These are phyloP conservation scores for Chroicocephalus ridibundus DNA, from an alignment of 2,113 vertebrate genomes.

Conservation along the genomic window DNA sequence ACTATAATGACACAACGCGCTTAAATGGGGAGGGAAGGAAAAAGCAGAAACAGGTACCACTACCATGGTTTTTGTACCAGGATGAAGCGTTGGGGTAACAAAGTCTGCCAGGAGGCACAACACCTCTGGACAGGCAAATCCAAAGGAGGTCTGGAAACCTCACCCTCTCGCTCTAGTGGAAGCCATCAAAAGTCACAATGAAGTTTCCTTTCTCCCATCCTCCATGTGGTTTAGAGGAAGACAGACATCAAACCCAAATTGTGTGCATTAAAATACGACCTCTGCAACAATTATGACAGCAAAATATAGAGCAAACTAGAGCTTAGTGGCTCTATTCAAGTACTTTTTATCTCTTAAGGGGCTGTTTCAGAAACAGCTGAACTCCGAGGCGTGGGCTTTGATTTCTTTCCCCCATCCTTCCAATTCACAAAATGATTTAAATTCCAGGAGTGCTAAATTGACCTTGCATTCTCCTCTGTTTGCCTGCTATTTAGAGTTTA, in stretches of 20 bases:
- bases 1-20: not conserved
- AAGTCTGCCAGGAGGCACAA: not conserved
- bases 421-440: constrained; percentile 9
- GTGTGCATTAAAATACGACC: not conserved
- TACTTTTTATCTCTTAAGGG: not conserved
- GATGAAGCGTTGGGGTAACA: not conserved
- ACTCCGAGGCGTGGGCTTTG: not conserved
- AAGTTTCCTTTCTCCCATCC: not conserved
- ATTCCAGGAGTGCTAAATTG: not conserved
- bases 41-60: not conserved
- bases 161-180: not conserved
- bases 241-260: not conserved
- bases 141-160: not conserved
- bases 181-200: not conserved
- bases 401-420: not conserved
- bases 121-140: not conserved
- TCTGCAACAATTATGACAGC: not conserved
- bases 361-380: not conserved
- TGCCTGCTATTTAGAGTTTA: constrained; percentile 43
- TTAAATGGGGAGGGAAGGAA: not conserved
- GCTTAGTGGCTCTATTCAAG: not conserved
- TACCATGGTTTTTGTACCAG: not conserved
- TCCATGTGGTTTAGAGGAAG: not conserved
- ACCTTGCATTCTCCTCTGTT: constrained; percentile 45
- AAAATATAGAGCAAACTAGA: not conserved